Evolutionary conservation across 2,797 vertebrate species (phyloP).

Genomic region (Fringilla coelebs): DNA sequence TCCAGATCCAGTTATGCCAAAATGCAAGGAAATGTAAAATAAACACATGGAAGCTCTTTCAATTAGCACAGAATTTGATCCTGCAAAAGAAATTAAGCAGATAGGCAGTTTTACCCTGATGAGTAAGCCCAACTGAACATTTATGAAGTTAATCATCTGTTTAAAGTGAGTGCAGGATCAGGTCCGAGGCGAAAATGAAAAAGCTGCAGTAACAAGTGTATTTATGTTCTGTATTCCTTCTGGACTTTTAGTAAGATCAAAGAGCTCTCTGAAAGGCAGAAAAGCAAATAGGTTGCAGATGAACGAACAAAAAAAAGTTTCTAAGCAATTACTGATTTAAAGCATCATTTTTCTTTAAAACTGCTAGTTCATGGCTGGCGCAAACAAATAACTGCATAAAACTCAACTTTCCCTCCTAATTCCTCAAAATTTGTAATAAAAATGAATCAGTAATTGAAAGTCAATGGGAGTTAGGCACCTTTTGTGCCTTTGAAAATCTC

Average conservation of each 20-base stretch:
- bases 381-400: constrained; percentile 35
- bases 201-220: constrained; percentile 50
- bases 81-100: constrained; percentile 39
- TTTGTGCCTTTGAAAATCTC: constrained; percentile 70
- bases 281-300: constrained; percentile 60
- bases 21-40: constrained; percentile 59
- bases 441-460: constrained; percentile 64
- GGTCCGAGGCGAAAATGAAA: constrained; percentile 37
- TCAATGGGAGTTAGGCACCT: constrained; percentile 65
- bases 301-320: constrained; percentile 47
- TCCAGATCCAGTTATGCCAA: neutral
- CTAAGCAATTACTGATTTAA: constrained; percentile 43
- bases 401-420: constrained; percentile 16
- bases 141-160: constrained; percentile 60
- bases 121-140: constrained; percentile 12
- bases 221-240: constrained; percentile 57
- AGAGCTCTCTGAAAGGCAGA: constrained; percentile 37
- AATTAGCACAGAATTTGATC: constrained; percentile 54
- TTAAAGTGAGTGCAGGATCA: constrained; percentile 50
- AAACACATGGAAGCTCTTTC: constrained; percentile 68
- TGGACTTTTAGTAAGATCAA: constrained; percentile 65
- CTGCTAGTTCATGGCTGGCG: neutral
- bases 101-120: constrained; percentile 49
- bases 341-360: constrained; percentile 28
- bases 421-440: constrained; percentile 44